phyloP scores from a whole-genome alignment of 2,113 vertebrate genomes.

The Mirza zaza region DNA sequence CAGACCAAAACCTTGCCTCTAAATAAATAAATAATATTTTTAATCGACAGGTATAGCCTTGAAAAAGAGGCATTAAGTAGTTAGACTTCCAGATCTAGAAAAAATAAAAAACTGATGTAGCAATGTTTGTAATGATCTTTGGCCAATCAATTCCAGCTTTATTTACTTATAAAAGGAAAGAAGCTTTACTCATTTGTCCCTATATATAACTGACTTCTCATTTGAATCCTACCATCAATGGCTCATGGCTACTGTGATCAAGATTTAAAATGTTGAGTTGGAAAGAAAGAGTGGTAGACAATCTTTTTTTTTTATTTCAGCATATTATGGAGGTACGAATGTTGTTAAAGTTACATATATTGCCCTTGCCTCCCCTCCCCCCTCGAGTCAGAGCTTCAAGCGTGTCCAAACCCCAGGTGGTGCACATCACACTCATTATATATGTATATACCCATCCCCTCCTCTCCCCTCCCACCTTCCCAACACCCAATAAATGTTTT shows the following conservation, averaged over 20 bases:
- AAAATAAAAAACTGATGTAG: neutral
- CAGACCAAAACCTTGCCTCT: too few relatives aligned
- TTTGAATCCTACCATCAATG: neutral
- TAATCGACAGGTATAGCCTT: neutral
- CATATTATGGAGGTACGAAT: too few relatives aligned
- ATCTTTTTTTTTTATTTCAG: neutral
- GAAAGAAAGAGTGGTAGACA: neutral
- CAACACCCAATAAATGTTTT: too few relatives aligned
- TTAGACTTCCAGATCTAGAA: neutral
- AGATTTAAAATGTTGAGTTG: neutral
- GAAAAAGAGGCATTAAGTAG: neutral
- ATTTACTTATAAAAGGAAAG: neutral
- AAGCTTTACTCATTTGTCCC: slow-evolving; percentile 24
- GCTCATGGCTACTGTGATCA: neutral
- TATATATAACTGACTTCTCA: slow-evolving; percentile 1
- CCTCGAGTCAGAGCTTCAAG: too few relatives aligned
- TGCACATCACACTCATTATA: too few relatives aligned
- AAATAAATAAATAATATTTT: too few relatives aligned
- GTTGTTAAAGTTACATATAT: too few relatives aligned
- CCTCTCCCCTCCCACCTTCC: too few relatives aligned
- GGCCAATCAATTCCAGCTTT: neutral
- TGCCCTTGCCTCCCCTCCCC: too few relatives aligned
- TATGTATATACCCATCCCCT: too few relatives aligned
- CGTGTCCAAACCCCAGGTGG: too few relatives aligned
- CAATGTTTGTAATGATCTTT: slow-evolving; percentile 18